phyloP scores from a whole-genome alignment of 2,888 invertebrate genomes.

The Acleris sparsana region DNA sequence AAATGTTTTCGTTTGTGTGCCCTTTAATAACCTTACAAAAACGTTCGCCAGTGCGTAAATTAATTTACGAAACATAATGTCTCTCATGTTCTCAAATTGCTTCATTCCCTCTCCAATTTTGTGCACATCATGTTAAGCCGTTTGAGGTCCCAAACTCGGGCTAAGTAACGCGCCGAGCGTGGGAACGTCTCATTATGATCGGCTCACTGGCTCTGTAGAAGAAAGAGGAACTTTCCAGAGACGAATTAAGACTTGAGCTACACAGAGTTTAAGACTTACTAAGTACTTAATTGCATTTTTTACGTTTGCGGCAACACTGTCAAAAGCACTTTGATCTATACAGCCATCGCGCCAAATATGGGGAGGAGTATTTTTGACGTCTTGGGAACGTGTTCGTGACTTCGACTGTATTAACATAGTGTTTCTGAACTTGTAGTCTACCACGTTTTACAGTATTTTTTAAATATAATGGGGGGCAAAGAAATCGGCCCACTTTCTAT shows the following conservation, averaged over 20 bases:
- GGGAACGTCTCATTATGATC: slow-evolving; percentile 15
- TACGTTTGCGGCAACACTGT: too few species aligned
- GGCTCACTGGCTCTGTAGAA: slow-evolving; percentile 5
- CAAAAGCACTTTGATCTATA: too few species aligned
- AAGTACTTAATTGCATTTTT: too few species aligned
- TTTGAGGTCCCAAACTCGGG: slow-evolving; percentile 23
- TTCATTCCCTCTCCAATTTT: slow-evolving; percentile 26
- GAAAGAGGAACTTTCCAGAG: slow-evolving; percentile 9
- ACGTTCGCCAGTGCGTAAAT: slow-evolving; percentile 12
- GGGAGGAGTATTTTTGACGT: too few species aligned
- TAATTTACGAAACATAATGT: slow-evolving; percentile 22
- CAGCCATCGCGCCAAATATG: too few species aligned
- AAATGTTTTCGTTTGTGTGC: not conserved
- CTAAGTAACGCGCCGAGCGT: slow-evolving; percentile 4
- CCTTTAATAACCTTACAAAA: not conserved
- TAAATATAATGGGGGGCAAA: too few species aligned
- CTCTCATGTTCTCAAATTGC: slow-evolving; percentile 22
- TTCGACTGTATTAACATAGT: too few species aligned
- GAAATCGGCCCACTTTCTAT: too few species aligned
- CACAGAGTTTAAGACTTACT: too few species aligned
- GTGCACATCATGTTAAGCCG: slow-evolving; percentile 25
- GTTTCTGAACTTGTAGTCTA: too few species aligned
- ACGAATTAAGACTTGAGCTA: slow-evolving; percentile 7
- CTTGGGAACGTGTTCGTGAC: too few species aligned
- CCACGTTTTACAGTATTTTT: too few species aligned